A percentile compares a stretch with the other conserved stretches of the same genome.
These are phyloP conservation scores for Lepas anatifera DNA, from an alignment of 2,888 invertebrate genomes.

Conservation along the genomic window DNA sequence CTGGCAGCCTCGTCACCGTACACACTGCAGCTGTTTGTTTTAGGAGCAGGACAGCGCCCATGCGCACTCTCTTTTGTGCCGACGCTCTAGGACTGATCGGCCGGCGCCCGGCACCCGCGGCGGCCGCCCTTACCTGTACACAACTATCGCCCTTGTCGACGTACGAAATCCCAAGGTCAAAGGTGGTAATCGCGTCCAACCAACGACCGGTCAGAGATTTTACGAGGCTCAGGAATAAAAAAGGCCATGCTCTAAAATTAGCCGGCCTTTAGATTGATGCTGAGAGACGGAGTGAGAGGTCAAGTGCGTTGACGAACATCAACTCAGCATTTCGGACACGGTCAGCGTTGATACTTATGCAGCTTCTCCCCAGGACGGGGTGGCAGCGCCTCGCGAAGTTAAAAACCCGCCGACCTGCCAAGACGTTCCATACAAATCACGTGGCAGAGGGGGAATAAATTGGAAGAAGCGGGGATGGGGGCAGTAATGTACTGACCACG, in stretches of 20 bases:
- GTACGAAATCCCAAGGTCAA: constrained; percentile 8
- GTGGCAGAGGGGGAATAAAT: constrained; percentile 12
- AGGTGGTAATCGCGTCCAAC: constrained; percentile 6
- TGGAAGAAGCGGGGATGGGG: constrained; percentile 10
- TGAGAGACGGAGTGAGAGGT: background rate
- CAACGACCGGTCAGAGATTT: constrained; percentile 5
- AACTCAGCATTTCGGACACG: background rate
- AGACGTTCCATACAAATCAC: constrained; percentile 12
- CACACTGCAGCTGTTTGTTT: background rate
- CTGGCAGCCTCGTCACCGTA: background rate
- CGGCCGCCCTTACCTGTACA: constrained; percentile 7
- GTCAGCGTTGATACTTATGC: background rate
- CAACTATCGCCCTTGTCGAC: constrained; percentile 9
- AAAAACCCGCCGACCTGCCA: background rate
- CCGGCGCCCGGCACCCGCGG: background rate
- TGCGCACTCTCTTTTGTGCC: constrained; percentile 1
- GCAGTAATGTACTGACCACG: constrained; percentile 7
- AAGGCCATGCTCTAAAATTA: background rate
- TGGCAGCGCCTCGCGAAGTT: background rate
- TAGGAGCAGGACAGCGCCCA: background rate
- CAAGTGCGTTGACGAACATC: background rate
- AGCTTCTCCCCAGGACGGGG: background rate
- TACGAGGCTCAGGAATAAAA: constrained; percentile 10
- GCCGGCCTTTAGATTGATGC: background rate
- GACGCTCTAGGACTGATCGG: background rate